Percentiles rank a stretch among this genome's conserved stretches.
phyloP scores from a whole-genome alignment of 30 jellyfish, hydroid and myxozoan species.

The Nemopilema nomurai region DNA sequence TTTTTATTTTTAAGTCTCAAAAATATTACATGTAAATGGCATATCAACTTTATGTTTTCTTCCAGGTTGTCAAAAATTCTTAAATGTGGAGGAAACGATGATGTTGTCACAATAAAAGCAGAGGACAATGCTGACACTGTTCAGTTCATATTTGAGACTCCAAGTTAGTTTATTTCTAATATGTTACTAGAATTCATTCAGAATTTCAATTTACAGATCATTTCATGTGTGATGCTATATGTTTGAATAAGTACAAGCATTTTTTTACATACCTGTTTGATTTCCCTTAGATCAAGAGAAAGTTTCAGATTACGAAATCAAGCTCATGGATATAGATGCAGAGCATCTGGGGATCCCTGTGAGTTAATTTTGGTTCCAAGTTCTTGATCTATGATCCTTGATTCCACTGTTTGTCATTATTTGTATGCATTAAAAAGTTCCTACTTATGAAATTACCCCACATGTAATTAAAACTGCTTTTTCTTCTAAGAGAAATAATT shows the following conservation, averaged over 20 bases:
- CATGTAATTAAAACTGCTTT: no score
- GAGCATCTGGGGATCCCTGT: constrained; percentile 98
- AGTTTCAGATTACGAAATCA: constrained; percentile 88
- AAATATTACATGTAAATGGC: neutral
- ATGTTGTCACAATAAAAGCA: constrained; percentile 78
- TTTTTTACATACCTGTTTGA: neutral
- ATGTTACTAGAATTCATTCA: neutral
- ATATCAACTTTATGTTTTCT: neutral
- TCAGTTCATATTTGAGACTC: constrained; percentile 77
- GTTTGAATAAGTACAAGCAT: neutral
- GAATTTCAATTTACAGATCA: no score
- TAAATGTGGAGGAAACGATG: constrained; percentile 87
- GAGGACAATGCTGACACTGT: constrained; percentile 88
- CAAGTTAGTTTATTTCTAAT: constrained; percentile 52
- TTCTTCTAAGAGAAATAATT: no score
- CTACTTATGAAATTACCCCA: no score
- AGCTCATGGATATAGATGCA: constrained; percentile 90
- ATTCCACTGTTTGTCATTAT: neutral
- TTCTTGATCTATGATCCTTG: neutral
- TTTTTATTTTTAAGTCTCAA: no score
- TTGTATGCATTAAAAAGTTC: no score
- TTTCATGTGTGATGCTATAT: neutral
- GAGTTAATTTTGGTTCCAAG: neutral
- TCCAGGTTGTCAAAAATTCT: constrained; percentile 74
- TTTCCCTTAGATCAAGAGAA: constrained; percentile 75